These are phyloP conservation scores for Drosophila mercatorum DNA, from an alignment of 2,888 invertebrate species.

Conservation along the genomic window DNA sequence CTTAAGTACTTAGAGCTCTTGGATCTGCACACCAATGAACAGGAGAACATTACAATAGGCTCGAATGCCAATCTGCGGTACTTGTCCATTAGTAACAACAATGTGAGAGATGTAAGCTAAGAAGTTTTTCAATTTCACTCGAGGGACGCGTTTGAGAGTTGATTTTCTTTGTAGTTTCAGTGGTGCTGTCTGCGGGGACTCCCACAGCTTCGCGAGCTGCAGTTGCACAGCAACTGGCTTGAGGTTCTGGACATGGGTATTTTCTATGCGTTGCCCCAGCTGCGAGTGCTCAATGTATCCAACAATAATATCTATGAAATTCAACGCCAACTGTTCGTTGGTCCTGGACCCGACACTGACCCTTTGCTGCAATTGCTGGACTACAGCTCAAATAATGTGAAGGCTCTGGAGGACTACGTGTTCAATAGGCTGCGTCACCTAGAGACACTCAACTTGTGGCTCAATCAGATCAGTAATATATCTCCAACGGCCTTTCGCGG, in stretches of 20 bases:
- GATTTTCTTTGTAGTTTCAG: conserved; percentile 58
- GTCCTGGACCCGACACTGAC: conserved; percentile 37
- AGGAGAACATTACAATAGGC: conserved; percentile 71
- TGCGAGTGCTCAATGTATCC: conserved; percentile 75
- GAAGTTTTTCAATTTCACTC: neutral
- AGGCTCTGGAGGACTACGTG: conserved; percentile 48
- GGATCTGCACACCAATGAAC: conserved; percentile 74
- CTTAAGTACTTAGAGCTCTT: conserved; percentile 62
- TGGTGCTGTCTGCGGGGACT: conserved; percentile 64
- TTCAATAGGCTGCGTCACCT: conserved; percentile 70
- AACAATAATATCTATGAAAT: conserved; percentile 73
- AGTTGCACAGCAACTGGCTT: conserved; percentile 72
- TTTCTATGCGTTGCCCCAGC: conserved; percentile 64
- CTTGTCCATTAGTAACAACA: conserved; percentile 77
- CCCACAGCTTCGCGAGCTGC: conserved; percentile 65
- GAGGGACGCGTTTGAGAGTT: neutral
- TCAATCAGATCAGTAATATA: conserved; percentile 71
- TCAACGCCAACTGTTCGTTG: conserved; percentile 61
- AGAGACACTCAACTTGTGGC: conserved; percentile 71
- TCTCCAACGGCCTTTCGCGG: conserved; percentile 64
- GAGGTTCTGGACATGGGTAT: conserved; percentile 68
- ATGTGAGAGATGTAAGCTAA: conserved; percentile 70
- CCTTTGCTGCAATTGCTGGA: conserved; percentile 68
- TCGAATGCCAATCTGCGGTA: conserved; percentile 60
- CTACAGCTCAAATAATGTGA: conserved; percentile 78